Evolutionary conservation across 2,888 invertebrate genomes (phyloP).

Genomic region (Caenorhabditis sp.): DNA sequence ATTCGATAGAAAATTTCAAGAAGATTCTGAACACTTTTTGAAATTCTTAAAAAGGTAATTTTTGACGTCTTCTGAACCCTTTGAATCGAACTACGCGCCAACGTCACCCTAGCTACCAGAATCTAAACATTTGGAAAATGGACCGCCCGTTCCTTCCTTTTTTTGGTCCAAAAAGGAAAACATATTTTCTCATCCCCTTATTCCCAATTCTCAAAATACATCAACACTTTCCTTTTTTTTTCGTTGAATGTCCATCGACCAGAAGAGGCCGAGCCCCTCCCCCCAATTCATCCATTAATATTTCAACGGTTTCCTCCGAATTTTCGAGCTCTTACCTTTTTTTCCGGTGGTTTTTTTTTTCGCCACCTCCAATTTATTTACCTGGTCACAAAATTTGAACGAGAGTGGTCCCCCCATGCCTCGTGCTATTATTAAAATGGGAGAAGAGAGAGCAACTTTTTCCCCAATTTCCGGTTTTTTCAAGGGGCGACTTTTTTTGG

Average conservation of each 20-base stretch:
- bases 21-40: too few relatives aligned
- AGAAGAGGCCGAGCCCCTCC: background rate
- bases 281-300: conserved; percentile 39
- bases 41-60: too few relatives aligned
- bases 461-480: conserved; percentile 12
- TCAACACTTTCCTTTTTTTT: background rate
- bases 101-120: too few relatives aligned
- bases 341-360: too few relatives aligned
- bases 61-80: too few relatives aligned
- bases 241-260: conserved; percentile 16
- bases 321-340: too few relatives aligned
- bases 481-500: background rate
- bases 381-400: too few relatives aligned
- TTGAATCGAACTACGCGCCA: too few relatives aligned
- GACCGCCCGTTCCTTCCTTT: background rate
- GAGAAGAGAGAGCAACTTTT: background rate
- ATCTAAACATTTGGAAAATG: background rate
- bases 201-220: background rate
- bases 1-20: too few relatives aligned
- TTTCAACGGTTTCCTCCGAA: conserved; percentile 16
- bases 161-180: background rate
- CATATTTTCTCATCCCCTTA: background rate
- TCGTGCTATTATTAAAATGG: too few relatives aligned
- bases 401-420: too few relatives aligned
- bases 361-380: too few relatives aligned